Evolutionary conservation across 2,888 invertebrate genomes (phyloP).

Genomic region (Hypomecis atomaria): DNA sequence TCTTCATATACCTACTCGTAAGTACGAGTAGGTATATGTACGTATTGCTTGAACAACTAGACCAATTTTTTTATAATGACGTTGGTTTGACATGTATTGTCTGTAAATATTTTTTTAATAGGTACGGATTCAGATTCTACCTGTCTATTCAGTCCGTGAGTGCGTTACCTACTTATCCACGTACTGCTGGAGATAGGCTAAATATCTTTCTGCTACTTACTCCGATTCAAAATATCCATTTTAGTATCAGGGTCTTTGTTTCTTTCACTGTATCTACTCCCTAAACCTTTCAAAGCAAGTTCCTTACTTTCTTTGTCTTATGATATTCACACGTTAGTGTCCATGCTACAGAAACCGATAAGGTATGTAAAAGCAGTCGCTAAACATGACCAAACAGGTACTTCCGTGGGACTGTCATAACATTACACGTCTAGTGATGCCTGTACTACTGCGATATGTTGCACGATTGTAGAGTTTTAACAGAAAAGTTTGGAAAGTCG

Average conservation of each 20-base stretch:
- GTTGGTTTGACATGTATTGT: too few species aligned
- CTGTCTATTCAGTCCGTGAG: too few species aligned
- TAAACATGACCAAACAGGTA: conserved; percentile 64
- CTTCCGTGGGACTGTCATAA: conserved; percentile 71
- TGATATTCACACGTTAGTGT: conserved; percentile 40
- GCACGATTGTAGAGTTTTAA: background rate
- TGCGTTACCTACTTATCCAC: too few species aligned
- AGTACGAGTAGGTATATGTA: too few species aligned
- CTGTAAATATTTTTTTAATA: too few species aligned
- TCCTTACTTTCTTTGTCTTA: conserved; percentile 13
- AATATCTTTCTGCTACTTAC: too few species aligned
- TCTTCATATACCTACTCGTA: too few species aligned
- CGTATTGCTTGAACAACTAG: too few species aligned
- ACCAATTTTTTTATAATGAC: too few species aligned
- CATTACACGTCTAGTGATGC: conserved; percentile 40
- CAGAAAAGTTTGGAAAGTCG: conserved; percentile 12
- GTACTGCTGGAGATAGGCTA: too few species aligned
- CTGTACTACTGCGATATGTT: conserved; percentile 1
- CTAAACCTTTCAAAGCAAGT: background rate
- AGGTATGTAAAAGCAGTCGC: conserved; percentile 49
- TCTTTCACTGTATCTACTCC: background rate
- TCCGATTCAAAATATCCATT: too few species aligned
- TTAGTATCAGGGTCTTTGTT: background rate
- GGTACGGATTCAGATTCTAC: too few species aligned
- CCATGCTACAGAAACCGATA: conserved; percentile 50